phyloP scores from a whole-genome alignment of 2,888 invertebrate species.

The Erebia palarica region DNA sequence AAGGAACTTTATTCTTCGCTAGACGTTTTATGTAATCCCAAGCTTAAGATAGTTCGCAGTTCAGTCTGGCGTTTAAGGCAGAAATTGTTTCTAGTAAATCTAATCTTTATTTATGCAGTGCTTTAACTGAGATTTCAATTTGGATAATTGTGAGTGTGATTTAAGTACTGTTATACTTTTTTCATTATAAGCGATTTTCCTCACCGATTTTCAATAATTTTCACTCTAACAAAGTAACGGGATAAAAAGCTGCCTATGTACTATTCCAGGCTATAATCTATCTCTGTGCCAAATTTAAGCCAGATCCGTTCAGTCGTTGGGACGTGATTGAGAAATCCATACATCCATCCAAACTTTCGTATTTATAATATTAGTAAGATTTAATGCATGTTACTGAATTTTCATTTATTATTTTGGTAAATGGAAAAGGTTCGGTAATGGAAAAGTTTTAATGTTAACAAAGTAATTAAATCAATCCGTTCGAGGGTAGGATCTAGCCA shows the following conservation, averaged over 20 bases:
- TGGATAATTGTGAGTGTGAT: neutral
- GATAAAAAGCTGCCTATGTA: too few species aligned
- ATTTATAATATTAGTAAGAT: too few species aligned
- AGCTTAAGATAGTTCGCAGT: constrained; percentile 34
- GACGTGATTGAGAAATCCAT: too few species aligned
- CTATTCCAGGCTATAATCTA: too few species aligned
- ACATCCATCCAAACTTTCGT: too few species aligned
- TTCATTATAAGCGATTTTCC: too few species aligned
- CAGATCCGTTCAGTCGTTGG: too few species aligned
- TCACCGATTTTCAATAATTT: too few species aligned
- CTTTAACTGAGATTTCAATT: constrained; percentile 4
- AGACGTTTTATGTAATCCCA: constrained; percentile 25
- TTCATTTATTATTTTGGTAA: neutral
- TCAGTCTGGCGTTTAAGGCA: constrained; percentile 21
- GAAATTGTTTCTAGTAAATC: constrained; percentile 20
- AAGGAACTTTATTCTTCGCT: constrained; percentile 29
- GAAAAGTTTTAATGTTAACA: constrained; percentile 17
- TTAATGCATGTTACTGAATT: neutral
- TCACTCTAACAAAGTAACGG: too few species aligned
- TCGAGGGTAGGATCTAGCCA: too few species aligned
- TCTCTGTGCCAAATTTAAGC: too few species aligned
- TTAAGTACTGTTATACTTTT: neutral
- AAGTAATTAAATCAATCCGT: neutral
- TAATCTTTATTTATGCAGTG: constrained; percentile 7
- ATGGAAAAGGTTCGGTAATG: constrained; percentile 17